A percentile compares a stretch with the other conserved stretches of the same genome.
Evolutionary conservation across 2,797 vertebrate genomes (phyloP).

Genomic region (Sylvilagus floridanus): DNA sequence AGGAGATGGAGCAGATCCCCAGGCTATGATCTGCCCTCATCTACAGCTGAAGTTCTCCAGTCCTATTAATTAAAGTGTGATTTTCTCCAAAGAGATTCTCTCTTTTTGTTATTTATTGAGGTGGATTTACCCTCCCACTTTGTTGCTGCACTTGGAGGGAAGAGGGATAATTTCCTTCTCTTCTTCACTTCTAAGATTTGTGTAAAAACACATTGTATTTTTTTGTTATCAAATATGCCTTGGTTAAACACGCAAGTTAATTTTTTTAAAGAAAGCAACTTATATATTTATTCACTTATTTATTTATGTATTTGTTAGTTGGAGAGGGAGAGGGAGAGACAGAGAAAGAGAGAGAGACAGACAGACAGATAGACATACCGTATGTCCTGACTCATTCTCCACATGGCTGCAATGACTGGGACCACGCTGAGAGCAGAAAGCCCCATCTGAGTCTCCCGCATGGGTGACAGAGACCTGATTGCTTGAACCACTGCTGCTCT

Average conservation of each 20-base stretch:
- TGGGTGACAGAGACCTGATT: no score
- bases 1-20: background rate
- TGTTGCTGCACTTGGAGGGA: background rate
- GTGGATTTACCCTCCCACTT: background rate
- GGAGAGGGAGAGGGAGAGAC: no score
- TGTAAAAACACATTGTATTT: background rate
- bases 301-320: no score
- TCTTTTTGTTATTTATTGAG: background rate
- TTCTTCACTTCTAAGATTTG: slow-evolving; percentile 26
- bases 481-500: no score
- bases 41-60: background rate
- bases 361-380: no score
- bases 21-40: background rate
- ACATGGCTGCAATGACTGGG: no score
- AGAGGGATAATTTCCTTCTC: background rate
- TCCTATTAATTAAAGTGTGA: slow-evolving; percentile 45
- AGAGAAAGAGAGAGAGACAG: no score
- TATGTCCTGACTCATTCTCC: no score
- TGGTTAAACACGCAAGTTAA: slow-evolving; percentile 29
- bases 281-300: no score
- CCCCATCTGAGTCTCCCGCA: no score
- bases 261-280: background rate
- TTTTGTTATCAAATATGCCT: background rate
- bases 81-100: background rate
- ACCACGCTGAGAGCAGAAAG: no score